Conservation (phyloP, 30 jellyfish, hydroid and myxozoan genomes). For the Phacellophora camtschatica region DNA sequence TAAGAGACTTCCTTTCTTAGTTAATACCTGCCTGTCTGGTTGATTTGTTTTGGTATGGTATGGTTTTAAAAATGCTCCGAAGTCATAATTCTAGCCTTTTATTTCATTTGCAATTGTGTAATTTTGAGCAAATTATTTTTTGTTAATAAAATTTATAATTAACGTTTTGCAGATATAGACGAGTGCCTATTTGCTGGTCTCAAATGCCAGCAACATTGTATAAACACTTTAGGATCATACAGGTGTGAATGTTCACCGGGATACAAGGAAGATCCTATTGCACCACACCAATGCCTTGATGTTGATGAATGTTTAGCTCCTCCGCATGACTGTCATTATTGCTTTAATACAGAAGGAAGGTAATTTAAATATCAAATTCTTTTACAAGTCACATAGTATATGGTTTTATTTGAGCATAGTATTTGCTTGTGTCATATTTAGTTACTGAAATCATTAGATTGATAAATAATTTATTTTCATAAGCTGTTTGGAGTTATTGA, state of each 20-base stretch:
- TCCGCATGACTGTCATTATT: conserved; percentile 66
- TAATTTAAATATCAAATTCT: no score
- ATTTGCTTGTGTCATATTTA: no score
- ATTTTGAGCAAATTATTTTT: no score
- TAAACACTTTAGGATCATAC: conserved; percentile 55
- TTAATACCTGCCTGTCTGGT: no score
- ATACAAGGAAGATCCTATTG: neutral
- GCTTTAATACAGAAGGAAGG: conserved; percentile 88
- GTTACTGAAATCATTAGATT: neutral
- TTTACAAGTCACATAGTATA: no score
- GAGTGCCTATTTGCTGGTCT: conserved; percentile 41
- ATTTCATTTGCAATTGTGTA: no score
- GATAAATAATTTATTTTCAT: neutral
- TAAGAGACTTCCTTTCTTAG: no score
- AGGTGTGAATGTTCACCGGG: conserved; percentile 51
- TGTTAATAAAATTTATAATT: no score
- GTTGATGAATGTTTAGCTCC: conserved; percentile 73
- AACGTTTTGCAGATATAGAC: conserved; percentile 60
- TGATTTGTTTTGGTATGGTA: no score
- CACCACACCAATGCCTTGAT: conserved; percentile 51
- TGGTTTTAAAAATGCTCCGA: no score
- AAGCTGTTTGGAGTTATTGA: neutral
- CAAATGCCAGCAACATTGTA: conserved; percentile 56
- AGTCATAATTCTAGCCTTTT: no score
- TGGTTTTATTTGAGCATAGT: no score